A percentile compares a stretch with the other conserved stretches of the same genome.
phyloP scores from a whole-genome alignment of 2,797 vertebrate genomes.

The Pangasius krempfi region DNA sequence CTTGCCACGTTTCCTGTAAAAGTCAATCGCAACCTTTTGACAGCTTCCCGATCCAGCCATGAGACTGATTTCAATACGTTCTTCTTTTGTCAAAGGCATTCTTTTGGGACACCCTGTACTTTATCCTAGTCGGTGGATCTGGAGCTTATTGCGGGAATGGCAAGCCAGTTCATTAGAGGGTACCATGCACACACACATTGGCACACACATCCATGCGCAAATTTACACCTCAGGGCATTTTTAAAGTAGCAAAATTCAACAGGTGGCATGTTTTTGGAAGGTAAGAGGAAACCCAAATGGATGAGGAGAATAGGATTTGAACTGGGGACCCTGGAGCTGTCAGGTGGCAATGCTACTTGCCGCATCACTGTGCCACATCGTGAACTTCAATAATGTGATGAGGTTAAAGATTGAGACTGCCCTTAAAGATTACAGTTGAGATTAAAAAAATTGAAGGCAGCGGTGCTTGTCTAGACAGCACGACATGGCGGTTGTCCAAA shows the following conservation, averaged over 20 bases:
- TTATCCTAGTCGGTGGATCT: not conserved
- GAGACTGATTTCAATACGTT: too few species aligned
- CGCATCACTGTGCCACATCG: too few species aligned
- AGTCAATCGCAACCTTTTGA: too few species aligned
- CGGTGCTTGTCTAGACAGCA: not conserved
- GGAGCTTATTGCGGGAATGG: not conserved
- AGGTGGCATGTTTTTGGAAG: not conserved
- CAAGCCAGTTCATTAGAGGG: not conserved
- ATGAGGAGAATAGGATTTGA: not conserved
- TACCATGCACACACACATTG: not conserved
- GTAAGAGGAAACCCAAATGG: not conserved
- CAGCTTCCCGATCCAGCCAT: too few species aligned
- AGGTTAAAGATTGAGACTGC: too few species aligned
- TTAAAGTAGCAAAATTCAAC: not conserved
- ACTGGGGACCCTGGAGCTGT: not conserved
- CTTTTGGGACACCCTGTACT: too few species aligned
- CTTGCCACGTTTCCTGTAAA: too few species aligned
- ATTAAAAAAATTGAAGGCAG: not conserved
- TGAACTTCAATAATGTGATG: too few species aligned
- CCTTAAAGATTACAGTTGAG: too few species aligned
- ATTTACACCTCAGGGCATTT: not conserved
- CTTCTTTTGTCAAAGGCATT: too few species aligned
- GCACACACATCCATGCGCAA: not conserved
- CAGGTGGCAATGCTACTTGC: not conserved
- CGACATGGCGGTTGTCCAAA: not conserved